Evolutionary conservation across 2,113 vertebrate species (phyloP), one percentile per base, ranked within the genome.

Genomic region (Naja naja): DNA sequence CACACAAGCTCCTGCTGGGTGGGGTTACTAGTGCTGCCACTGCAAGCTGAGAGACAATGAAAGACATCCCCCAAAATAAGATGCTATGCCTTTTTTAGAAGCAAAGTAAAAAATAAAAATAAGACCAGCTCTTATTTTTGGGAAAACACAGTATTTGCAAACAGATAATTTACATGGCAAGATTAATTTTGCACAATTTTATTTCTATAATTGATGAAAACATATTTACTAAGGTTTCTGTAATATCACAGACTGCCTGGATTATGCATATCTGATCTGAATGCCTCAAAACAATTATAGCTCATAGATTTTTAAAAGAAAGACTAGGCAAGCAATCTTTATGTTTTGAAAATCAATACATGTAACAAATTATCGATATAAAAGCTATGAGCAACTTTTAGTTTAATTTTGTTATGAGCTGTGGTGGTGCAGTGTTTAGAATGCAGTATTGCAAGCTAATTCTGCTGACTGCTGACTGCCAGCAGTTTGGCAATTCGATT

Each of bases 171-270:
- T 95, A 92, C 18, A 86, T 18, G 39, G 1, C 30, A 92, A 93
- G 2, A 92, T 96, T 96, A 96, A 95, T 96, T 96, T 96, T 96
- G 23, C 16, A 88, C 18, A 60, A 49, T 49, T 6, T 8, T 95
- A 92, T 93, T 20, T 90, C 91, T 96, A 95, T 94, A 91, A 94
- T 93, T 96, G 91, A 96, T 95, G 94, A 30, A 55, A 97, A 95
- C 60, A 95, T 54, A 56, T 81, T 85, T 81, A 69, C 39, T 89
- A 49, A 53, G 52, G 53, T 47, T 95, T 92, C 53, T 85, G 16
- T 93, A 94, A 91, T 93, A 95, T 94, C 1, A 16, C 30, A 34
- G 93, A 93, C 74, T 94, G 85, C 93, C 91, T 94, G 86, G 92
- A 87, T 96, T 95, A 95, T 95, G 86, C 81, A 94, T 94, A 95